Conservation (phyloP, 1,140 invertebrate genomes). For the Aporrectodea caliginosa region DNA sequence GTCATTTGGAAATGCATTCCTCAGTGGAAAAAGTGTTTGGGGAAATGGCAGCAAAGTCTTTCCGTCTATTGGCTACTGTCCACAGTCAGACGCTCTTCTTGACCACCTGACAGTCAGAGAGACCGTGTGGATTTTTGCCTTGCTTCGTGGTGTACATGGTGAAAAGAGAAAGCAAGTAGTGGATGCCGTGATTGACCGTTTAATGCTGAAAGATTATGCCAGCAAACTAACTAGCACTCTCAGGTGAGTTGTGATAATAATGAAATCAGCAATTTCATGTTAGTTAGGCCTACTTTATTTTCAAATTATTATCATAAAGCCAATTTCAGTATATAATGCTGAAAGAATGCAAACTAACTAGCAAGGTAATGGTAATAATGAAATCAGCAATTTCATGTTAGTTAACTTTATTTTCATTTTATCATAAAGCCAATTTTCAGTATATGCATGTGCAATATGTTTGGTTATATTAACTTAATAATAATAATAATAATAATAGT, state of each 20-base stretch:
- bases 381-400: no score
- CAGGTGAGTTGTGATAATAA: no score
- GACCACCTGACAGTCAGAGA: slow-evolving; percentile 59
- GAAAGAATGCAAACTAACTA: background rate
- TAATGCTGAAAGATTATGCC: background rate
- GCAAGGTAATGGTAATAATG: no score
- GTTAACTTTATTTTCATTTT: no score
- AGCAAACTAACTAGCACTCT: background rate
- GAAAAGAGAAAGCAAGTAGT: slow-evolving; percentile 48
- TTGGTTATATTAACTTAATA: no score
- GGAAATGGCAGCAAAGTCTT: slow-evolving; percentile 37
- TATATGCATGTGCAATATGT: no score
- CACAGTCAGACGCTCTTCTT: slow-evolving; percentile 55
- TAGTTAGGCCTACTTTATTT: no score
- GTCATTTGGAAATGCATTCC: slow-evolving; percentile 38
- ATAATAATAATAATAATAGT: no score
- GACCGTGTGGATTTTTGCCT: slow-evolving; percentile 47
- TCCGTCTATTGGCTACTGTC: slow-evolving; percentile 50
- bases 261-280: no score
- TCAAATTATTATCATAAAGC: no score
- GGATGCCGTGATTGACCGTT: slow-evolving; percentile 29
- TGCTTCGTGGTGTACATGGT: slow-evolving; percentile 43
- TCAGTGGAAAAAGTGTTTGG: slow-evolving; percentile 34
- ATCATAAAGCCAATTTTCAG: no score
- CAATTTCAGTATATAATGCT: no score